Evolutionary conservation across 2,797 vertebrate species (phyloP), one percentile per base, ranked within the genome.

Genomic region (Galago senegalensis): DNA sequence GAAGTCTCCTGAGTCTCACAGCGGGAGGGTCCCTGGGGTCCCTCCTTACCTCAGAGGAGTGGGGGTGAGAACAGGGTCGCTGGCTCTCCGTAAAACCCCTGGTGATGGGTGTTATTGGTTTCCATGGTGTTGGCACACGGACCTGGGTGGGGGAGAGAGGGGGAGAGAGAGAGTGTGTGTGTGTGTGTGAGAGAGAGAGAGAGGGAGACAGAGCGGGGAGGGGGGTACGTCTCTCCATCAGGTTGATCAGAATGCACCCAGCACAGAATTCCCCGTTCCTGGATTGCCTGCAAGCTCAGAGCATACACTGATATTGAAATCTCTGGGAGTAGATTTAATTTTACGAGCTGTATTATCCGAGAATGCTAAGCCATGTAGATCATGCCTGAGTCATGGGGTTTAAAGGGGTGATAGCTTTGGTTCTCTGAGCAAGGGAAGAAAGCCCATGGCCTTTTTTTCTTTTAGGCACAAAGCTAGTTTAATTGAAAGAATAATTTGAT

Each of bases 401-500:
- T 94, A 97, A 77, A 43, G 87, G 93, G 97, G 94, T 8, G 92
- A 94, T 94, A 96, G 96, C 95, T 95, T 93, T 79, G 93, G 67
- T 43, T 95, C 87, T 97, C 93, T 90, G 72, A 31, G 88, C 92
- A 93, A 91, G 86, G 60, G 75, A 49, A 31, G 95, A 58, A 80
- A 97, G 95, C 70, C 95, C 84, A 46, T 75, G 96, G 95, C 97
- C 96, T 98, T 97, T 46, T 97, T 97, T 92, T 96, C 87, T 98
- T 93, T 92, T 80, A 97, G 97, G 96, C 95, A 95, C 95, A 95
- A 94, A 98, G 97, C 97, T 97, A 88, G 96, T 98, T 98, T 98
- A 98, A 98, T 98, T 98, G 98, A 98, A 98, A 98, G 98, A 98
- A 97, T 98, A 98, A 98, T 98, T 98, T 98, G 98, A 98, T 98